These are phyloP conservation scores for Chamaea fasciata DNA, from an alignment of 2,113 vertebrate genomes.

Conservation along the genomic window DNA sequence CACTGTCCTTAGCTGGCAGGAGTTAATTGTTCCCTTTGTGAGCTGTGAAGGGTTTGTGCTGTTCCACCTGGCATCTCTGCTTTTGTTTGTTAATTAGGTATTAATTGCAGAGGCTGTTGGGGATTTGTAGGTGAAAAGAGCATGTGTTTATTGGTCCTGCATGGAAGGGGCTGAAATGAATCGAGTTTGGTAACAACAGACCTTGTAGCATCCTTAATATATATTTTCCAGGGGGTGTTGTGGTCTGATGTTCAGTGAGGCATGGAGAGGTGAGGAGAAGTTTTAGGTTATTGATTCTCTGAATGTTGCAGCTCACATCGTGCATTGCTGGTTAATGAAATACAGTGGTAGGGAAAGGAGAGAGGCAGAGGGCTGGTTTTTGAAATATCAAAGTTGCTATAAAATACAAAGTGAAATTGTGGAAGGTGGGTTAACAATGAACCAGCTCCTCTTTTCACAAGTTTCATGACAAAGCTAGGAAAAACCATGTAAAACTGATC, in stretches of 20 bases:
- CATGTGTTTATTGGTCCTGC: not conserved
- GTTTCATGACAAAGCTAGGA: not conserved
- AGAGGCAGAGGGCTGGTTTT: not conserved
- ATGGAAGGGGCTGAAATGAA: not conserved
- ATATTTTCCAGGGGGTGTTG: not conserved
- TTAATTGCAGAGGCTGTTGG: conserved; percentile 62
- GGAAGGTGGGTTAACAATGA: not conserved
- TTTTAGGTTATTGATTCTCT: conserved; percentile 49
- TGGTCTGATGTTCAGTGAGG: not conserved
- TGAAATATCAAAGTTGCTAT: not conserved
- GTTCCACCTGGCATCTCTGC: conserved; percentile 66
- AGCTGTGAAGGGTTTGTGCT: conserved; percentile 36
- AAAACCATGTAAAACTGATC: not conserved
- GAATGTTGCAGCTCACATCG: not conserved
- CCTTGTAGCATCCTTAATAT: not conserved
- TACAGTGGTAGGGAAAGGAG: not conserved
- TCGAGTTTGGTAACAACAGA: not conserved
- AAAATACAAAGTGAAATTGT: not conserved
- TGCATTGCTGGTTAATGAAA: not conserved
- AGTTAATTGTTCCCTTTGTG: conserved; percentile 65
- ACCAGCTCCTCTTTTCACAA: not conserved
- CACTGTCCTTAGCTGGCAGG: conserved; percentile 16
- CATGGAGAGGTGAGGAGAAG: conserved; percentile 7
- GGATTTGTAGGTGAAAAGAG: conserved; percentile 47
- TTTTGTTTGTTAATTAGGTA: conserved; percentile 72